These are phyloP conservation scores for Crypturellus tataupa DNA, from an alignment of 2,797 vertebrate species.

Conservation along the genomic window DNA sequence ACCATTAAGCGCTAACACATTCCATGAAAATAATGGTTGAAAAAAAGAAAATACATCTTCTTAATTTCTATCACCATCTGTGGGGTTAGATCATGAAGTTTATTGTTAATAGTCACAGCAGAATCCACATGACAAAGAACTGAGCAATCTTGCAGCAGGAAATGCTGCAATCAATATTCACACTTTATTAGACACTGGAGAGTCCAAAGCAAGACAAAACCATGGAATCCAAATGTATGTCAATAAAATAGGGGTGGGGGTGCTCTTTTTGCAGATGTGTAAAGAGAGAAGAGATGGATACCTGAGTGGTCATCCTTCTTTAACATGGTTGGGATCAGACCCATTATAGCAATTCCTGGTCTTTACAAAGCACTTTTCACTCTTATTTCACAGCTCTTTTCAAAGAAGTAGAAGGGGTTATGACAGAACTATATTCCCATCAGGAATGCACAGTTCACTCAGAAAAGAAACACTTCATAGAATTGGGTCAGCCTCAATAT, in stretches of 20 bases:
- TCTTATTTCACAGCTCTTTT: conserved; percentile 28
- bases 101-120: neutral
- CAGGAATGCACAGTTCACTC: neutral
- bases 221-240: neutral
- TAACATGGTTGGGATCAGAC: neutral
- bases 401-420: neutral
- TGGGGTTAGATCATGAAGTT: fast-evolving
- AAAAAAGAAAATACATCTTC: fast-evolving
- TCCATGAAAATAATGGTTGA: neutral
- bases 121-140: neutral
- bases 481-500: conserved; percentile 8
- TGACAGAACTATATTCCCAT: neutral
- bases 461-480: conserved; percentile 35
- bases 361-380: conserved; percentile 6
- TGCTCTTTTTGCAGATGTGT: neutral
- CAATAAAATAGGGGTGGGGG: neutral
- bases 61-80: neutral
- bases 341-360: neutral
- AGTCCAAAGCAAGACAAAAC: neutral
- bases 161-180: neutral
- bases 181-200: neutral
- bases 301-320: neutral
- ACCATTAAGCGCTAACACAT: neutral
- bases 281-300: neutral
- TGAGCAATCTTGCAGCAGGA: neutral